Evolutionary conservation across 2,888 invertebrate species (phyloP), one percentile per base, ranked within the genome.

Genomic region (Netelia melanura): DNA sequence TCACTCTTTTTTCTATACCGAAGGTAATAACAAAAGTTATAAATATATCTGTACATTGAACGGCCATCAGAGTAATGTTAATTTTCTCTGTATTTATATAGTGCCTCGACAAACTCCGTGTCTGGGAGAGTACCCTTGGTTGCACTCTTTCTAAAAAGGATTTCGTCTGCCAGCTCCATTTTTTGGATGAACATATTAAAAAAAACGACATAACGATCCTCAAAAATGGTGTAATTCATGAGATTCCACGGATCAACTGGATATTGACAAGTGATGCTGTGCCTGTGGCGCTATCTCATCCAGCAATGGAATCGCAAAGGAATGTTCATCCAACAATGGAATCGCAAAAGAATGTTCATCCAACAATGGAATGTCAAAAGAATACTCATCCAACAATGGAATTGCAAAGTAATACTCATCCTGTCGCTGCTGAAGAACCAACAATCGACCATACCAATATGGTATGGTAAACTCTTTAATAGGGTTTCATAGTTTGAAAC

Each of bases 1-100:
- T 70, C n/a, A 21, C 68, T 2, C 52, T 70, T 6, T 70, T 70
- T 70, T 23, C 52, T 30, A 25, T 38, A 6, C 68, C 68, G 1
- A 70, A 70, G 68, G 52, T 70, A 14, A 68, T 14, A 17, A 64
- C 5, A 6, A 38, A 38, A 38, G 6, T 38, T 6, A 8, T 38
- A 38, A 38, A 38, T 38, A 38, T 38, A 38, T 38, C 6, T 38
- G 6, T 38, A 38, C 38, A 38, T 38, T 38, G 38, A 6, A 38
- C 6, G 38, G 6, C 38, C 1, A 6, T 38, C 38, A 6, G 38
- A 38, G 6, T 3, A 38, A 38, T 6, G 38, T 38, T 38, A 38
- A 38, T 38, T 38, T 38, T 38, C 5, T 38, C 6, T 56, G 5
- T n/a, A 56, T 21, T 30, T 2, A 17, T n/a, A 17, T 56, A 56